Evolutionary conservation across 37 sponge, comb jelly and placozoan genomes (phyloP), one percentile per base, ranked within the genome.

Genomic region (Oopsacas minuta): DNA sequence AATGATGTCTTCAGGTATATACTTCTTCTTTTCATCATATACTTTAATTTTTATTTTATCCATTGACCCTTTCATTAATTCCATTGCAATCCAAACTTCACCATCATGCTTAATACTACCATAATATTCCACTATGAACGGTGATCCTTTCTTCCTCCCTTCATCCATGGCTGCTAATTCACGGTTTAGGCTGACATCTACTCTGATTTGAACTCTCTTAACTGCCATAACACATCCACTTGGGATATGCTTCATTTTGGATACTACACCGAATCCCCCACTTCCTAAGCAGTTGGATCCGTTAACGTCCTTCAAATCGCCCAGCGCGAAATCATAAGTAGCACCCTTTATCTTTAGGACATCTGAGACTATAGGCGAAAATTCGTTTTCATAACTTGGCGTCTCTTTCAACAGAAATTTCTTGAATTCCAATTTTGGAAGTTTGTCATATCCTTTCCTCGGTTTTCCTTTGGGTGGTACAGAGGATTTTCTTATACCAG

Each of bases 11-110:
- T 61, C 75, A 20, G 75, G 75, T 25, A 61, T 61, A n/a, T 10
- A 61, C 30, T 61, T 10, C 28, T 61, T 61, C 22, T 12, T 61
- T 12, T 32, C 75, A 61, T 61, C 75, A 12, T 61, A 61, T 61
- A 61, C 75, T 12, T 61, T 61, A 25, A n/a, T 61, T 61, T 61
- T 61, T 25, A 61, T 61, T n/a, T 61, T 61, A n/a, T 61, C 75
- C 20, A 61, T 61, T n/a, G 75, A 61, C 20, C 7, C 30, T 61
- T 61, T 61, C 75, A 61, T 61, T 5, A 61, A n/a, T 12, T 61
- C 75, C 75, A 61, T 61, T 20, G 75, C 75, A 20, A 61, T 61
- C 75, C 20, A 61, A 32, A 61, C 75, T n/a, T 61, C 75, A 20
- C 75, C 75, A n/a, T 61, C 28, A 34, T 61, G 75, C 28, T 61